Evolutionary conservation across 1,140 invertebrate species (phyloP).

Genomic region (Drosophila virilis): DNA sequence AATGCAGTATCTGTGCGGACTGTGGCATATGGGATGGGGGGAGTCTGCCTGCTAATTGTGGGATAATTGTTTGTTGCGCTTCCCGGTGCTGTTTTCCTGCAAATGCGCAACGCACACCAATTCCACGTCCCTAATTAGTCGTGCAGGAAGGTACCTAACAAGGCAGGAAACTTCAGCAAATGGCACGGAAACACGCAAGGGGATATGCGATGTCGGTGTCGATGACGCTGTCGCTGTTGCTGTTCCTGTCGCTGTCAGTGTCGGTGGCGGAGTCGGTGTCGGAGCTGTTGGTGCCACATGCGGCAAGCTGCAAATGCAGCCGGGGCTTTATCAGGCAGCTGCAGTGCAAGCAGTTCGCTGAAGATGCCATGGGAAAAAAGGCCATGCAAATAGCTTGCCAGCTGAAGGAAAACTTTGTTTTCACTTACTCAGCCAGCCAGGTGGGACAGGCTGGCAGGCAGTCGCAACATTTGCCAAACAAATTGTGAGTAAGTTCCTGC

Average conservation of each 20-base stretch:
- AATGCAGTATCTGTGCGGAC: neutral
- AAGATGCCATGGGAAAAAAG: conserved; percentile 17
- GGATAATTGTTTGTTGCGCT: conserved; percentile 45
- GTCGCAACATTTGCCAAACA: conserved; percentile 71
- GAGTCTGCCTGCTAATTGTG: conserved; percentile 40
- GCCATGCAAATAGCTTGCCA: conserved; percentile 42
- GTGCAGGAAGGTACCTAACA: conserved; percentile 66
- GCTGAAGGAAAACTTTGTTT: conserved; percentile 50
- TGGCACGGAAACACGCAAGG: conserved; percentile 62
- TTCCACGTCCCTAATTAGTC: conserved; percentile 50
- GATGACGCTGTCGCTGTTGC: neutral
- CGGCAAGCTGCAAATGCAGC: conserved; percentile 36
- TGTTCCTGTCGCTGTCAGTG: neutral
- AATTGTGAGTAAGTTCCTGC: conserved; percentile 76
- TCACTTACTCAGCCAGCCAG: conserved; percentile 12
- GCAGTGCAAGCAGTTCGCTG: conserved; percentile 20
- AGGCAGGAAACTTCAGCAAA: conserved; percentile 56
- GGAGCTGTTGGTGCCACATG: conserved; percentile 28
- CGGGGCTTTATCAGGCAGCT: conserved; percentile 39
- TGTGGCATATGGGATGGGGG: neutral
- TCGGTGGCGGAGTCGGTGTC: conserved; percentile 9
- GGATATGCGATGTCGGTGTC: conserved; percentile 28
- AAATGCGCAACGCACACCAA: neutral
- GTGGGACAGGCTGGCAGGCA: neutral
- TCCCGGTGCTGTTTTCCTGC: conserved; percentile 34